Conservation (phyloP, 2,113 vertebrate species). For the Spermophilus dauricus region DNA sequence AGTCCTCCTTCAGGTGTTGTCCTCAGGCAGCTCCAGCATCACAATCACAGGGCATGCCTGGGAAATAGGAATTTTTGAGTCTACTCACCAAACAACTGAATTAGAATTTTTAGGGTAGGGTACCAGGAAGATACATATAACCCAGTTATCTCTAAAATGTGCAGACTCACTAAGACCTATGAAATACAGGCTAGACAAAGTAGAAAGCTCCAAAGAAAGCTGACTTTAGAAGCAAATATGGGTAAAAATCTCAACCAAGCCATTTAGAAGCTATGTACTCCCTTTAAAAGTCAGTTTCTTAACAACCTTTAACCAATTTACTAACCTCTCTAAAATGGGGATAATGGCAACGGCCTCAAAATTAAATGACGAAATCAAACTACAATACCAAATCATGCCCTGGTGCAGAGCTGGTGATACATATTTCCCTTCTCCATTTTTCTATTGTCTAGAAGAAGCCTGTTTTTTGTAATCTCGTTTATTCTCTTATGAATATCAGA, state of each 20-base stretch:
- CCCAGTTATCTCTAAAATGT: neutral
- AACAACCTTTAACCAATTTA: neutral
- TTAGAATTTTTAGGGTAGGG: neutral
- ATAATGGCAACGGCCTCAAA: conserved; percentile 27
- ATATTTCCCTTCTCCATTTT: conserved; percentile 21
- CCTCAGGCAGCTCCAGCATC: neutral
- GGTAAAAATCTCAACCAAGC: neutral
- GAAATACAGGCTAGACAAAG: neutral
- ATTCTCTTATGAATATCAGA: conserved; percentile 54
- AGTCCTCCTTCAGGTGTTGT: neutral
- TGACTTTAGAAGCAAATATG: neutral
- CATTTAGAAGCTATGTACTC: neutral
- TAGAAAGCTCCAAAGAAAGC: neutral
- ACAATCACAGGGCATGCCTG: neutral
- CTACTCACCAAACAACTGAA: neutral
- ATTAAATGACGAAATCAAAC: conserved; percentile 1
- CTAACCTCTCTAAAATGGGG: neutral
- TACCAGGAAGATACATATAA: neutral
- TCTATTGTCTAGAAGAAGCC: neutral
- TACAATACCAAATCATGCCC: neutral
- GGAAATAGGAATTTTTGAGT: neutral
- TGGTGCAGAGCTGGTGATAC: neutral
- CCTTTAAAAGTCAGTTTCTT: conserved; percentile 14
- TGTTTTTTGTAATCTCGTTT: conserved; percentile 34
- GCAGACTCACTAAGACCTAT: neutral